These are phyloP conservation scores for Drosophila tropicalis DNA, from an alignment of 1,140 invertebrate species.

Conservation along the genomic window DNA sequence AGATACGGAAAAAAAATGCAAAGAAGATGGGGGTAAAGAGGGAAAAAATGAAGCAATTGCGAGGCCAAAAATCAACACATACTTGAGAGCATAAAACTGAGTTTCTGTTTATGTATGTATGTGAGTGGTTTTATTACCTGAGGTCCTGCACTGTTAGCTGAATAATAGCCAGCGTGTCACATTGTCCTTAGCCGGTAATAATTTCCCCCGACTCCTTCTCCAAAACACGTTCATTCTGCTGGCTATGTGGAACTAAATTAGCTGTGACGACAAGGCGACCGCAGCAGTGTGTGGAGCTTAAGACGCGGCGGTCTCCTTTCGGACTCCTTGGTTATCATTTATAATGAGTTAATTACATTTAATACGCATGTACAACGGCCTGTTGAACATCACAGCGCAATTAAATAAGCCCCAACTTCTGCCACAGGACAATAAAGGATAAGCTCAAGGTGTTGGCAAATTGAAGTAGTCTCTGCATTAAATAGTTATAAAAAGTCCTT, in stretches of 20 bases:
- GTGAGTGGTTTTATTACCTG: constrained; percentile 29
- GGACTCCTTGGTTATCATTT: constrained; percentile 71
- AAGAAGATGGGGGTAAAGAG: neutral
- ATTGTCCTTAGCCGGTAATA: constrained; percentile 75
- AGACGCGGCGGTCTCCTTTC: constrained; percentile 44
- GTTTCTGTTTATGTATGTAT: constrained; percentile 17
- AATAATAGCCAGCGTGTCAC: constrained; percentile 69
- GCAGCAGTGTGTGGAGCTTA: neutral
- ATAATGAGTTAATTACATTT: constrained; percentile 82
- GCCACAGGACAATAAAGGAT: constrained; percentile 57
- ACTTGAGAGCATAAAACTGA: constrained; percentile 69
- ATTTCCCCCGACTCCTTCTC: constrained; percentile 62
- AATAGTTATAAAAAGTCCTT: constrained; percentile 4
- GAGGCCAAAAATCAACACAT: constrained; percentile 56
- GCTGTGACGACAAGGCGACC: constrained; percentile 59
- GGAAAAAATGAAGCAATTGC: constrained; percentile 23
- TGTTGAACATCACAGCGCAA: constrained; percentile 74
- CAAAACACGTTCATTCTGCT: constrained; percentile 66
- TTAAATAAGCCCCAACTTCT: constrained; percentile 71
- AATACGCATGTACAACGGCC: constrained; percentile 79
- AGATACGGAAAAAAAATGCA: constrained; percentile 4
- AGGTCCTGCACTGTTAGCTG: constrained; percentile 32
- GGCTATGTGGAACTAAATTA: constrained; percentile 58
- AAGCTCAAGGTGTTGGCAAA: constrained; percentile 26
- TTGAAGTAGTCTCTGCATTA: constrained; percentile 1